Base-by-base conservation (phyloP, 2,113 vertebrate species). In the Chrysemys picta region DNA sequence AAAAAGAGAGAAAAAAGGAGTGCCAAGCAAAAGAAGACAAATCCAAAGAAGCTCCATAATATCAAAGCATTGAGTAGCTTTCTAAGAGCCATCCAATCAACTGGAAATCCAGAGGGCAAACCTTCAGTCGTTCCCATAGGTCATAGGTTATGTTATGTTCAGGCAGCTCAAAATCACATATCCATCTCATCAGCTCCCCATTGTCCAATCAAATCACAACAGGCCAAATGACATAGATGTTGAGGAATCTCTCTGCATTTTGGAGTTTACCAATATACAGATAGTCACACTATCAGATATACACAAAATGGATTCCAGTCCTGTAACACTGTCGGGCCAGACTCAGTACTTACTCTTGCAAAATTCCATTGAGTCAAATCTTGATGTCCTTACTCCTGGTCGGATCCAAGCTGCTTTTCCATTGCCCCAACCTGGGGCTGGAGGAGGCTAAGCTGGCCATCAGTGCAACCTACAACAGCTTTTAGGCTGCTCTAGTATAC, bases 41-140 rank as follows among this genome's bases (percentile, higher is more conserved):
- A 14, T 7, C 21, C 84, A n/a, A 80, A 47, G 80, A 86, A 91
- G 49, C 25, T 91, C 29, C 24, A 35, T 2, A 6, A 5, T 31
- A 57, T 17, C 52, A 75, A 4, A 3, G 84, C 31, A 22, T 82
- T 14, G 88, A 62, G n/a, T 47, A 25, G 49, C 62, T 19, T 2
- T 2, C 0, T 8, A 8, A 79, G 25, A 62, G 24, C 13, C 22
- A 6, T 84, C 50, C 27, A 5, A 49, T 25, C 14, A 2, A 1
- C 53, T 5, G 3, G 10, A 86, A 2, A 8, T 95, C 91, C 82
- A 16, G 31, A 76, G 25, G 19, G 83, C 75, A 54, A 5, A 53
- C 0, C 0, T 4, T 2, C 1, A 25, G 49, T 2, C 17, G 49
- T 2, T 35, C 16, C 80, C 38, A 62, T 14, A 57, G 35, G 10